Evolutionary conservation across 2,888 invertebrate species (phyloP).

Genomic region (Nebria salina): DNA sequence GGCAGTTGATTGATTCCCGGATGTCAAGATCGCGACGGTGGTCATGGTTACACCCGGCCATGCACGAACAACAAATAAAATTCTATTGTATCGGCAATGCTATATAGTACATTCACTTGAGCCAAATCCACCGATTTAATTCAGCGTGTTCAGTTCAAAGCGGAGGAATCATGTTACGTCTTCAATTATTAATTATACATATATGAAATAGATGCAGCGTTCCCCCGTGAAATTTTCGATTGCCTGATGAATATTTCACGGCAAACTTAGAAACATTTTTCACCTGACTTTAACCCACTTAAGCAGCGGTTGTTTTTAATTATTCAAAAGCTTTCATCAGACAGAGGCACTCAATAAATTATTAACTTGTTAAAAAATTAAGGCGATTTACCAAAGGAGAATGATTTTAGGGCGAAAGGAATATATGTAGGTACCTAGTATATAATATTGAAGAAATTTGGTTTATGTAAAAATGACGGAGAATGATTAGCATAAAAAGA

Average conservation of each 20-base stretch:
- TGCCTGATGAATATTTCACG: not conserved
- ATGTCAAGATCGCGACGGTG: conserved; percentile 10
- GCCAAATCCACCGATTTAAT: not conserved
- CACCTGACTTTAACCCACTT: not conserved
- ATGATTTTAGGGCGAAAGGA: too few species aligned
- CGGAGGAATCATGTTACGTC: not conserved
- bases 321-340: not conserved
- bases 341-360: not conserved
- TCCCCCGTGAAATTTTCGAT: not conserved
- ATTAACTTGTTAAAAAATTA: not conserved
- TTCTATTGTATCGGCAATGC: not conserved
- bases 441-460: not conserved
- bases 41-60: conserved; percentile 10
- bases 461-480: conserved; percentile 3
- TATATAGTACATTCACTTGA: not conserved
- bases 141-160: not conserved
- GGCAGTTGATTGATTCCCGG: conserved; percentile 12
- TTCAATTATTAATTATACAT: not conserved
- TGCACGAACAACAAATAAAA: not conserved
- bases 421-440: not conserved
- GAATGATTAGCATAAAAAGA: conserved; percentile 21
- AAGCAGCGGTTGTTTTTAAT: not conserved
- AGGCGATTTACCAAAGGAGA: not conserved
- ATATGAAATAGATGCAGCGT: not conserved
- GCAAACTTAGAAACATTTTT: not conserved